These are phyloP conservation scores for Periphyllus acericola DNA, from an alignment of 2,888 invertebrate species.

Conservation along the genomic window DNA sequence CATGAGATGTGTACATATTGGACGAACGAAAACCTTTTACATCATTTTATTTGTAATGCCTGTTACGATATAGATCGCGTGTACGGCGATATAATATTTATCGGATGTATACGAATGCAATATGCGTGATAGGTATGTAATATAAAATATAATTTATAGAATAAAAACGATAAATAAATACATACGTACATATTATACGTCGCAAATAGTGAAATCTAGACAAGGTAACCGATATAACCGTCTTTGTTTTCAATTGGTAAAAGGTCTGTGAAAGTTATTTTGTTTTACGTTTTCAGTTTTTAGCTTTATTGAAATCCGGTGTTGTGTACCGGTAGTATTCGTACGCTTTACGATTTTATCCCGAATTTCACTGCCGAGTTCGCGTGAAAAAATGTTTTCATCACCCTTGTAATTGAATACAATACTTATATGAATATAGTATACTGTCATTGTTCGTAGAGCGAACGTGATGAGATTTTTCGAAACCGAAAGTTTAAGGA, in stretches of 20 bases:
- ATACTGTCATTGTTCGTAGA: not conserved
- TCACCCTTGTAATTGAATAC: not conserved
- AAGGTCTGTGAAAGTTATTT: not conserved
- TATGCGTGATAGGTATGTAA: too few species aligned
- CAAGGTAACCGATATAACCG: not conserved
- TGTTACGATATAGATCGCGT: too few species aligned
- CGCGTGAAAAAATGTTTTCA: not conserved
- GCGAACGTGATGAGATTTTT: not conserved
- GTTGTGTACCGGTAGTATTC: not conserved
- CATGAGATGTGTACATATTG: too few species aligned
- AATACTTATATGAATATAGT: not conserved
- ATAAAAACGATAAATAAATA: too few species aligned
- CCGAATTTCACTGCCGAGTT: not conserved
- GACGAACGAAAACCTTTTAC: too few species aligned
- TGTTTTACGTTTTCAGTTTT: not conserved
- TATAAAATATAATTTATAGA: too few species aligned
- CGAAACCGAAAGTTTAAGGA: not conserved
- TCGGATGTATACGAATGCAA: too few species aligned
- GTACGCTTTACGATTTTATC: not conserved
- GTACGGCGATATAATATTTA: too few species aligned
- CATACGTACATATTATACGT: not conserved
- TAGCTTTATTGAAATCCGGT: not conserved
- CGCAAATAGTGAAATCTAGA: not conserved
- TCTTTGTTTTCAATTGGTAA: not conserved
- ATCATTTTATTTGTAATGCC: too few species aligned